Evolutionary conservation across 2,113 vertebrate genomes (phyloP), one percentile per base, ranked within the genome.

Genomic region (Deroptyus accipitrinus): DNA sequence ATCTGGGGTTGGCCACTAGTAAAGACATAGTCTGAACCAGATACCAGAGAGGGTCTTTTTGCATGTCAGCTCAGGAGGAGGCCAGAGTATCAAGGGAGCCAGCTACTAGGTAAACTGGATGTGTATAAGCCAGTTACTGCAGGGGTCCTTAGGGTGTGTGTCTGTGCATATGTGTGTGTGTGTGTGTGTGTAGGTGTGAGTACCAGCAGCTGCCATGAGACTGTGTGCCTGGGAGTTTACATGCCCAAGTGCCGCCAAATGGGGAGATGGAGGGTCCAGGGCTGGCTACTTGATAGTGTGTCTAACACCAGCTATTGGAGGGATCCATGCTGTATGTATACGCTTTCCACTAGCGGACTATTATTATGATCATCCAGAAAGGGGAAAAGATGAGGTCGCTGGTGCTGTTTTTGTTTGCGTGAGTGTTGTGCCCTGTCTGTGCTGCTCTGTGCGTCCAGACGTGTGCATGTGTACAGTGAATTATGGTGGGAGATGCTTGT

Each of bases 121-220:
- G 31, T 44, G 24, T 44, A 1, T 30, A 57, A 57, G 16, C 9
- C 37, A 63, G 19, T 49, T 64, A 7, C 42, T 70, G 5, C 17
- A 30, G 20, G 3, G 4, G 6, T 30, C 27, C 39, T 54, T 48
- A 54, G 27, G 27, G n/a, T 16, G 1, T 0, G 0, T 10, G 4
- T 28, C 30, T 83, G 13, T 31, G 48, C 4, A 22, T 72, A 10
- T 55, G 14, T 22, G 15, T 13, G 7, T 63, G 48, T 44, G 42
- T 35, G 20, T 30, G 17, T 27, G 25, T 31, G 17, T 48, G 10
- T 27, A 44, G 13, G 16, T 37, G 13, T 67, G 33, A 42, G 22
- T 20, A 57, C 17, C 22, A 62, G 33, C 25, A 55, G 20, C 51
- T 51, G 31, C 78, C 5, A 0, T 44, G 52, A 20, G 23, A 11